phyloP scores from a whole-genome alignment of 2,888 invertebrate species.

The Drosophila robusta region DNA sequence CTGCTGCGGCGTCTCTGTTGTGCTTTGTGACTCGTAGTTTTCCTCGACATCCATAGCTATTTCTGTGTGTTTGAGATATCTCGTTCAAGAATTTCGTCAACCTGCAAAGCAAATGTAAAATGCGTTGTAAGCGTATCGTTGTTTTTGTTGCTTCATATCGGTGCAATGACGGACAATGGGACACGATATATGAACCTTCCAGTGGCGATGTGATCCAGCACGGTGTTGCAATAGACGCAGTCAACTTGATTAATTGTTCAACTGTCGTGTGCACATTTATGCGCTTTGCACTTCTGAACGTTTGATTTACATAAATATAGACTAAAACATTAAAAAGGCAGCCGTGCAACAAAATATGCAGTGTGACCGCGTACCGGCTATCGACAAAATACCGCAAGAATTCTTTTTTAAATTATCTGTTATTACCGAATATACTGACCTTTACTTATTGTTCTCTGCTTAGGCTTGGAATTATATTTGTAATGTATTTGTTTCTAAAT shows the following conservation, averaged over 20 bases:
- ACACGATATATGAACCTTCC: slow-evolving; percentile 18
- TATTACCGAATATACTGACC: neutral
- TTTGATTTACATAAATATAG: slow-evolving; percentile 45
- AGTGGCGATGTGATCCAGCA: slow-evolving; percentile 37
- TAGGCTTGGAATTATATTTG: neutral
- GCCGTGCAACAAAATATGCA: slow-evolving; percentile 51
- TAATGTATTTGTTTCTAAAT: neutral
- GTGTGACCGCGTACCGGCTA: slow-evolving; percentile 30
- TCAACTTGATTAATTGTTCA: slow-evolving; percentile 26
- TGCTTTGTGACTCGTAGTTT: slow-evolving; percentile 63
- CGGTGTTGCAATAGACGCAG: slow-evolving; percentile 19
- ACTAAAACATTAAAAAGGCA: slow-evolving; percentile 60
- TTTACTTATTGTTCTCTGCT: neutral
- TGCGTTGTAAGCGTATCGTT: slow-evolving; percentile 68
- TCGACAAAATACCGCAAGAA: slow-evolving; percentile 14
- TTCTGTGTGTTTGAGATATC: slow-evolving; percentile 17
- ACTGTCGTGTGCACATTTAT: slow-evolving; percentile 37
- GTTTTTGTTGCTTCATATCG: slow-evolving; percentile 20
- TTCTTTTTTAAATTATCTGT: neutral
- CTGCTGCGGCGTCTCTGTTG: slow-evolving; percentile 47
- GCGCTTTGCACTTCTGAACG: slow-evolving; percentile 19
- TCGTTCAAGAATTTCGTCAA: slow-evolving; percentile 22
- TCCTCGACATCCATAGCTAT: slow-evolving; percentile 70
- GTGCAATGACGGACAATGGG: slow-evolving; percentile 43
- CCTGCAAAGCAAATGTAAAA: slow-evolving; percentile 49